These are phyloP conservation scores for Margaritifera margaritifera DNA, from an alignment of 2,888 invertebrate species.

Conservation along the genomic window DNA sequence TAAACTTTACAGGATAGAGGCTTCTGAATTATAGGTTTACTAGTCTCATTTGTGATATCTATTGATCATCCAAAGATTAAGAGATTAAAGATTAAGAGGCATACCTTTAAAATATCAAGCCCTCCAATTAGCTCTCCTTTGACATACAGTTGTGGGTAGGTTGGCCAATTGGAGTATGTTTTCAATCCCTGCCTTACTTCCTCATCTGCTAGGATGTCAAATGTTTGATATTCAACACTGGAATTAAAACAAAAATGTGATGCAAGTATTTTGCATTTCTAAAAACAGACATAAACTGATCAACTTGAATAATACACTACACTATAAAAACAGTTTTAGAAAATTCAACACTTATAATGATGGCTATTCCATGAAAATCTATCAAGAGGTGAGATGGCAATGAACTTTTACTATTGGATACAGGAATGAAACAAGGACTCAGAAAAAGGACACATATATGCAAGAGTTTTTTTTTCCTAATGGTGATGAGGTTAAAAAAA, in stretches of 20 bases:
- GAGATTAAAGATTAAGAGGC: neutral
- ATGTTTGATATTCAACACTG: slow-evolving; percentile 73
- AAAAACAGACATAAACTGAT: neutral
- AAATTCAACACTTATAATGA: too few relatives aligned
- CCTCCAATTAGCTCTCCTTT: slow-evolving; percentile 77
- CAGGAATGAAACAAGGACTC: too few relatives aligned
- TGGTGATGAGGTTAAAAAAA: too few relatives aligned
- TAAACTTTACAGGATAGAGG: too few relatives aligned
- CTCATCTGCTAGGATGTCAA: slow-evolving; percentile 76
- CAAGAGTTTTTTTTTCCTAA: too few relatives aligned
- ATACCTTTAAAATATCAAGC: slow-evolving; percentile 75
- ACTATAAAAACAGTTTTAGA: too few relatives aligned
- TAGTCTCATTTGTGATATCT: too few relatives aligned
- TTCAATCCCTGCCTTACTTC: slow-evolving; percentile 74
- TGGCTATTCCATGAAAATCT: too few relatives aligned
- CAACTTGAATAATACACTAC: neutral
- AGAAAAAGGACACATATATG: too few relatives aligned
- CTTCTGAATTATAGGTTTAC: too few relatives aligned
- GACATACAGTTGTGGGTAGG: slow-evolving; percentile 77
- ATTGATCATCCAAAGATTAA: neutral
- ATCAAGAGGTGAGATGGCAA: too few relatives aligned
- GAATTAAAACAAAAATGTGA: slow-evolving; percentile 12
- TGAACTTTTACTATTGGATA: too few relatives aligned
- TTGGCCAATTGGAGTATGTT: slow-evolving; percentile 76
- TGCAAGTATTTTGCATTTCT: neutral